Conservation (phyloP, 2,113 vertebrate species). For the Elephantulus edwardii region DNA sequence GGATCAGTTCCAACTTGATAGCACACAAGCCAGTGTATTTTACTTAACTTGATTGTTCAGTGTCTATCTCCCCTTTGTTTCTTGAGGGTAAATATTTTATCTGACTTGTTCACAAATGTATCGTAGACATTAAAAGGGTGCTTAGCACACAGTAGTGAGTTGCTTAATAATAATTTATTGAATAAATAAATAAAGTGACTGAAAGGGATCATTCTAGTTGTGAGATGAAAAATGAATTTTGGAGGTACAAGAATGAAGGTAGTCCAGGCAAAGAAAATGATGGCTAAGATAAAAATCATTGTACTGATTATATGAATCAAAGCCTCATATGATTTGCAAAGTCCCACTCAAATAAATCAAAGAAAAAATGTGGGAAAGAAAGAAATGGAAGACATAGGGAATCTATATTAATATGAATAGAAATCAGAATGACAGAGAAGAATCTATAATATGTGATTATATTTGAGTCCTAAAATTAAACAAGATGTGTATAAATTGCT, state of each 20-base stretch:
- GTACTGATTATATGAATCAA: too few relatives aligned
- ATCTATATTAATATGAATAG: too few relatives aligned
- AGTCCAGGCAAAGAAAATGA: neutral
- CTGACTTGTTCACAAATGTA: neutral
- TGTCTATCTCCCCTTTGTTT: neutral
- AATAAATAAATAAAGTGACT: neutral
- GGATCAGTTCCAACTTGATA: too few relatives aligned
- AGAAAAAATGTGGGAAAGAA: too few relatives aligned
- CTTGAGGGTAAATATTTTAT: constrained; percentile 14
- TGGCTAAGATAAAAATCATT: too few relatives aligned
- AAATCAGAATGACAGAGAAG: too few relatives aligned
- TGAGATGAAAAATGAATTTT: neutral
- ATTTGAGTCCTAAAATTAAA: too few relatives aligned
- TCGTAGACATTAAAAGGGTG: neutral
- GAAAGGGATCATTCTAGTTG: neutral
- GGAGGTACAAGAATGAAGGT: neutral
- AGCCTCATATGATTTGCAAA: too few relatives aligned
- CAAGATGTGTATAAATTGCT: too few relatives aligned
- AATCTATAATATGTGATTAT: too few relatives aligned
- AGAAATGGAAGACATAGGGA: too few relatives aligned
- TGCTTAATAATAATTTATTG: neutral
- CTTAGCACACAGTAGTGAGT: neutral
- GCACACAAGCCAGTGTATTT: neutral
- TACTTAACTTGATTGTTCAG: neutral
- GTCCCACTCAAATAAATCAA: too few relatives aligned